phyloP scores from a whole-genome alignment of 2,113 vertebrate species.

The Nothoprocta perdicaria region DNA sequence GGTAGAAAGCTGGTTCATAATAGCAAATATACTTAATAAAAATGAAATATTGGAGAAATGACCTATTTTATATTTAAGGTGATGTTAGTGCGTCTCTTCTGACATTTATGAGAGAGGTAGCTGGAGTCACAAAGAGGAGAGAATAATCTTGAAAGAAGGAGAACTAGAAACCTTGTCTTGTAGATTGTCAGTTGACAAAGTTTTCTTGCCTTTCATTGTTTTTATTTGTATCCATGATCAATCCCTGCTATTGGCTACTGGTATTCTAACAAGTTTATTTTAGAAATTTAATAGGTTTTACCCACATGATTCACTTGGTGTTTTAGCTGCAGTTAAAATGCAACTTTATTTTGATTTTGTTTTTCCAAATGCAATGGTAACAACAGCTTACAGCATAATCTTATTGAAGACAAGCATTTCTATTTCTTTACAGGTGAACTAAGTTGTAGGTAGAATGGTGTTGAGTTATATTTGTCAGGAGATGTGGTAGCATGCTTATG shows the following conservation, averaged over 20 bases:
- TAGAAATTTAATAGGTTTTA: neutral
- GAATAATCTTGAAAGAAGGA: neutral
- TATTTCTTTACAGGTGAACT: neutral
- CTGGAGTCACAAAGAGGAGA: neutral
- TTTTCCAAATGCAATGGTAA: neutral
- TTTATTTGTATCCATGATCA: neutral
- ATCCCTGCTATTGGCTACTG: neutral
- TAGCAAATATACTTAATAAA: neutral
- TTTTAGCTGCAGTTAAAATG: neutral
- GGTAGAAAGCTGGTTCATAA: neutral
- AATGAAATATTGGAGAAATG: neutral
- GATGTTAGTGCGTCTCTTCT: neutral
- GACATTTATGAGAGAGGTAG: neutral
- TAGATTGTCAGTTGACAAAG: neutral
- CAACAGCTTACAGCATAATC: neutral
- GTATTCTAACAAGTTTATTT: neutral
- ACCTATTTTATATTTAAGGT: neutral
- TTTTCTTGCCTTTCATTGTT: neutral
- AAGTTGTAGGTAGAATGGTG: neutral
- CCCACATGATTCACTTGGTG: neutral
- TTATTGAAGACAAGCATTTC: neutral
- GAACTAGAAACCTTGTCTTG: neutral
- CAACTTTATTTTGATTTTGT: neutral
- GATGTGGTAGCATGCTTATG: constrained; percentile 36
- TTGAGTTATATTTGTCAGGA: constrained; percentile 40